These are phyloP conservation scores for Dermolepida albohirtum DNA, from an alignment of 2,888 invertebrate species.

Conservation along the genomic window DNA sequence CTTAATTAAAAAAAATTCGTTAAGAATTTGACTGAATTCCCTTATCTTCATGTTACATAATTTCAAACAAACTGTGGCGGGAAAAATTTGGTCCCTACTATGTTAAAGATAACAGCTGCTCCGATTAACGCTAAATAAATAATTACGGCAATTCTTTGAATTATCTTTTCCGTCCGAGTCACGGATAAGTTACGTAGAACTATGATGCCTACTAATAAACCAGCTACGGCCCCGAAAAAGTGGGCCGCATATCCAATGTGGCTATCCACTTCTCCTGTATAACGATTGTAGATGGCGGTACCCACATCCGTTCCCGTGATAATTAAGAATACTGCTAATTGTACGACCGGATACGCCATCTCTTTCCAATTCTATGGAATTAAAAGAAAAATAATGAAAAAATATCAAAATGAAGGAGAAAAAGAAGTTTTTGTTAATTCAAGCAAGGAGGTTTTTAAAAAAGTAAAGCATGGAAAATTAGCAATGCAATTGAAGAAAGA, in stretches of 20 bases:
- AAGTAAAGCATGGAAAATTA: too few relatives aligned
- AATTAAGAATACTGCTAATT: slow-evolving; percentile 84
- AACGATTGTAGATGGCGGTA: slow-evolving; percentile 90
- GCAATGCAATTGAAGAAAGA: too few relatives aligned
- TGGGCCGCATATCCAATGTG: slow-evolving; percentile 96
- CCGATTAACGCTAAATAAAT: slow-evolving; percentile 78
- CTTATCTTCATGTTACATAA: not conserved
- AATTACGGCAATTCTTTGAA: slow-evolving; percentile 86
- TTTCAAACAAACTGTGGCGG: slow-evolving; percentile 30
- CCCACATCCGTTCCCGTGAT: slow-evolving; percentile 88
- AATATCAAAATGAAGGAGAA: not conserved
- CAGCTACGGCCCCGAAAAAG: slow-evolving; percentile 90
- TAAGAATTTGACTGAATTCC: not conserved
- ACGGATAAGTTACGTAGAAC: slow-evolving; percentile 77
- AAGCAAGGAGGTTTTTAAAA: too few relatives aligned
- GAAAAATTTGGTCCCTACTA: slow-evolving; percentile 73
- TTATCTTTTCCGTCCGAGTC: slow-evolving; percentile 81
- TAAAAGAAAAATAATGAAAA: slow-evolving; percentile 57
- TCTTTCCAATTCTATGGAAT: slow-evolving; percentile 90
- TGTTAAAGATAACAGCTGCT: slow-evolving; percentile 79
- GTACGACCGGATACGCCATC: slow-evolving; percentile 93
- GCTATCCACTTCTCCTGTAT: slow-evolving; percentile 76
- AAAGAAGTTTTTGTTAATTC: too few relatives aligned
- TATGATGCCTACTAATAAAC: slow-evolving; percentile 72
- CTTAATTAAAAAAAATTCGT: not conserved